phyloP scores from a whole-genome alignment of 2,113 vertebrate genomes.

The Polyodon spathula region DNA sequence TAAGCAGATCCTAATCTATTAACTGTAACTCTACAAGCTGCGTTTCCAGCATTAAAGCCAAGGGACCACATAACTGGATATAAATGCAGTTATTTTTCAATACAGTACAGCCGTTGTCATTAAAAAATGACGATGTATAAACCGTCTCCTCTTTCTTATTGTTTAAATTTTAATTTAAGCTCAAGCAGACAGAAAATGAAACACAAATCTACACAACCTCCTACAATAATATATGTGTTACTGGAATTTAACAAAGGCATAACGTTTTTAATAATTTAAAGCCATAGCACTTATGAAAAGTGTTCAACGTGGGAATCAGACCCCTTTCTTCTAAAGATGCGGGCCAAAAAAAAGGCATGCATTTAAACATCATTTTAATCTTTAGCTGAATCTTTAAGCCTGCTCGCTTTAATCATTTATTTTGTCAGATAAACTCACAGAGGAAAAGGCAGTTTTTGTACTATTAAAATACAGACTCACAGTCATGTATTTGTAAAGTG shows the following conservation, averaged over 20 bases:
- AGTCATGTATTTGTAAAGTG: no score
- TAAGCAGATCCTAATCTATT: no score
- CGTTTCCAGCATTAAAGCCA: not conserved
- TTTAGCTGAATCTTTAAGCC: no score
- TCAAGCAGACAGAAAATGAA: not conserved
- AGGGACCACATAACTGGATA: not conserved
- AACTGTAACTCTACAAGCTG: no score
- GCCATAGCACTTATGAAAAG: not conserved
- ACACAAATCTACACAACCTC: not conserved
- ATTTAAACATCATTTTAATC: not conserved
- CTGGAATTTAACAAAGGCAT: not conserved
- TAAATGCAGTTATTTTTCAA: not conserved
- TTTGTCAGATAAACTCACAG: no score
- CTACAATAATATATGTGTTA: not conserved
- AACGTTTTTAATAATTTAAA: not conserved
- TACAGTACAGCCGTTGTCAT: not conserved
- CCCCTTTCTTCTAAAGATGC: not conserved
- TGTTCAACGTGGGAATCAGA: not conserved
- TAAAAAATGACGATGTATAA: conserved; percentile 1
- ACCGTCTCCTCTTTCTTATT: not conserved
- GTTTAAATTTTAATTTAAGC: not conserved
- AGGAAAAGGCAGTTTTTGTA: no score
- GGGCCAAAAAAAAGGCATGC: no score
- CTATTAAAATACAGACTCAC: no score
- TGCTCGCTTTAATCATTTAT: no score